These are phyloP conservation scores for Drosophila auraria DNA, from an alignment of 1,140 invertebrate genomes.

Conservation along the genomic window DNA sequence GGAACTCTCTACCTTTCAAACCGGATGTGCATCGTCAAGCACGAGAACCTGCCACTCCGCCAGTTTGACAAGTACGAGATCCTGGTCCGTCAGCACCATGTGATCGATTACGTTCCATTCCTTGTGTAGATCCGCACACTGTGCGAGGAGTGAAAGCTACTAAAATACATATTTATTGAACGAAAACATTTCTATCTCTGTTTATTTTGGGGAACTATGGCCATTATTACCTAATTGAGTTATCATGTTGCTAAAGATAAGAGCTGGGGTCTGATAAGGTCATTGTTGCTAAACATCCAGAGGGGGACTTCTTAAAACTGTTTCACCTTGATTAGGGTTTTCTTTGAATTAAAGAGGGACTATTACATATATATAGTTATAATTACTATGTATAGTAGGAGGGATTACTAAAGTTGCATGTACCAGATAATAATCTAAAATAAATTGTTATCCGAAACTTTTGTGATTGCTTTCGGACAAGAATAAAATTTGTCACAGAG, in stretches of 20 bases:
- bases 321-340: neutral
- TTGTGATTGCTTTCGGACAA: neutral
- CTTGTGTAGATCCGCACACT: neutral
- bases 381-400: no score
- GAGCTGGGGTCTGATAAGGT: neutral
- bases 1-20: slow-evolving; percentile 13
- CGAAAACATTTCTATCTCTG: neutral
- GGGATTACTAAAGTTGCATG: neutral
- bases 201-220: slow-evolving; percentile 6
- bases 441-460: neutral
- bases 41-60: slow-evolving; percentile 15
- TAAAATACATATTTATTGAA: slow-evolving; percentile 28
- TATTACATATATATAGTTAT: no score
- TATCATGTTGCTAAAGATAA: slow-evolving; percentile 12
- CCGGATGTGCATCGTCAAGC: slow-evolving; percentile 23
- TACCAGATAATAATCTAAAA: neutral
- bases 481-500: no score
- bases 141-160: neutral
- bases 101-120: neutral
- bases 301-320: neutral
- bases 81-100: slow-evolving; percentile 15
- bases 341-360: neutral
- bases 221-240: slow-evolving; percentile 20
- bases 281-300: neutral
- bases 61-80: slow-evolving; percentile 42